A percentile compares a stretch with the other conserved stretches of the same genome.
These are phyloP conservation scores for Limonius californicus DNA, from an alignment of 1,140 invertebrate genomes.

Conservation along the genomic window DNA sequence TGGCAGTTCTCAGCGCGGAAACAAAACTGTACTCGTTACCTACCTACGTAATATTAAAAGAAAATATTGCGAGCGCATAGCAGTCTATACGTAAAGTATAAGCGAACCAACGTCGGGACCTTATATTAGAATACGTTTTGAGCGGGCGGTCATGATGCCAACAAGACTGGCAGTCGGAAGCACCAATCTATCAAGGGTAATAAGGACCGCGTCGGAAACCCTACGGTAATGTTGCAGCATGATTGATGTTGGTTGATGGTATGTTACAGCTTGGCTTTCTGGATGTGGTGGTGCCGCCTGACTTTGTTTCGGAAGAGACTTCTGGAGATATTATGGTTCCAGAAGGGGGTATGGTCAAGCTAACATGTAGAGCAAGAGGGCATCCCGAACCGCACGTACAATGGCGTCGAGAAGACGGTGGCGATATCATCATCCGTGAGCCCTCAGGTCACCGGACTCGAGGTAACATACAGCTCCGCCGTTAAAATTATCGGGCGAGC, in stretches of 20 bases:
- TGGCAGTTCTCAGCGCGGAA: conserved; percentile 26
- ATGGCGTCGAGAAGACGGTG: conserved; percentile 82
- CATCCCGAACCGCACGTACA: conserved; percentile 78
- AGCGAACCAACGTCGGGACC: neutral
- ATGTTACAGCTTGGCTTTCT: conserved; percentile 68
- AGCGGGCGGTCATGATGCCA: neutral
- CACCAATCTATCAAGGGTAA: conserved; percentile 4
- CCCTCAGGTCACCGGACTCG: conserved; percentile 27
- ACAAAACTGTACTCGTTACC: conserved; percentile 1
- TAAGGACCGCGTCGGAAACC: conserved; percentile 1
- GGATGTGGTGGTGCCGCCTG: conserved; percentile 80
- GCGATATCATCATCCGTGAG: conserved; percentile 65
- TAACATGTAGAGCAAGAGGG: conserved; percentile 68
- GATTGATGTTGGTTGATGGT: conserved; percentile 11
- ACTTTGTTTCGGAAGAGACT: conserved; percentile 80
- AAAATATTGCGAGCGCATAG: conserved; percentile 19
- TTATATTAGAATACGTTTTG: neutral
- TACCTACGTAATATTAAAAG: conserved; percentile 22
- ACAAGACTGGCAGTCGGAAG: neutral
- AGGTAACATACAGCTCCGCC: conserved; percentile 29
- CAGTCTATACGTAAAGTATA: neutral
- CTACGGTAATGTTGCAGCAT: neutral
- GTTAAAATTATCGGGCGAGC: neutral
- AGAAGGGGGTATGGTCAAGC: conserved; percentile 71
- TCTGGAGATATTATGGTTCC: conserved; percentile 87